A percentile compares a stretch with the other conserved stretches of the same genome.
These are phyloP conservation scores for Heliconius melpomene DNA, from an alignment of 1,140 invertebrate genomes.

Conservation along the genomic window DNA sequence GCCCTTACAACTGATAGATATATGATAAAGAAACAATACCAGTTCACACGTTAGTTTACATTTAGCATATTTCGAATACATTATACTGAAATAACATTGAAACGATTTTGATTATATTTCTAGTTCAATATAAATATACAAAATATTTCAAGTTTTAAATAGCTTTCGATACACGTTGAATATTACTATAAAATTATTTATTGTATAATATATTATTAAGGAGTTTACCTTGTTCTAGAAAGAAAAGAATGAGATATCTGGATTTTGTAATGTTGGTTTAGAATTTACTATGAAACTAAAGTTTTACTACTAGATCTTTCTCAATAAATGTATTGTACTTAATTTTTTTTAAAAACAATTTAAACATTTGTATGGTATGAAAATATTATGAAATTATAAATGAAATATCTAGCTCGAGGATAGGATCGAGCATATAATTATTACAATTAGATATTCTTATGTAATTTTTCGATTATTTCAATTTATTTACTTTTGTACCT, in stretches of 20 bases:
- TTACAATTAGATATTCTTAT: too few relatives aligned
- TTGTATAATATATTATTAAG: background rate
- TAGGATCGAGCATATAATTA: too few relatives aligned
- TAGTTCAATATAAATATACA: conserved; percentile 10
- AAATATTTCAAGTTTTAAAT: conserved; percentile 13
- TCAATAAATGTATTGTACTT: background rate
- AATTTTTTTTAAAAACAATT: background rate
- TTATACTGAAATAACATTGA: conserved; percentile 3
- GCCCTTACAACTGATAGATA: background rate
- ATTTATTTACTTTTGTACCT: too few relatives aligned
- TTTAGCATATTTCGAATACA: background rate
- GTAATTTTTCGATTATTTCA: too few relatives aligned
- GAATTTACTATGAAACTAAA: conserved; percentile 4
- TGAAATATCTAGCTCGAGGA: too few relatives aligned
- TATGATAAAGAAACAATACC: conserved; percentile 8
- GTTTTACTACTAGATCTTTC: background rate
- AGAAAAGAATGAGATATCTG: background rate
- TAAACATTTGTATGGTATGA: too few relatives aligned
- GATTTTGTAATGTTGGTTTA: background rate
- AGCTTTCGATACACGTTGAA: background rate
- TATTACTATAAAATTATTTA: background rate
- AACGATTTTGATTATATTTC: background rate
- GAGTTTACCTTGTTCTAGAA: background rate
- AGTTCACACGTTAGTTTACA: conserved; percentile 10
- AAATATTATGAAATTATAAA: too few relatives aligned